Conservation (phyloP, 2,888 invertebrate genomes). For the Achlya flavicornis region DNA sequence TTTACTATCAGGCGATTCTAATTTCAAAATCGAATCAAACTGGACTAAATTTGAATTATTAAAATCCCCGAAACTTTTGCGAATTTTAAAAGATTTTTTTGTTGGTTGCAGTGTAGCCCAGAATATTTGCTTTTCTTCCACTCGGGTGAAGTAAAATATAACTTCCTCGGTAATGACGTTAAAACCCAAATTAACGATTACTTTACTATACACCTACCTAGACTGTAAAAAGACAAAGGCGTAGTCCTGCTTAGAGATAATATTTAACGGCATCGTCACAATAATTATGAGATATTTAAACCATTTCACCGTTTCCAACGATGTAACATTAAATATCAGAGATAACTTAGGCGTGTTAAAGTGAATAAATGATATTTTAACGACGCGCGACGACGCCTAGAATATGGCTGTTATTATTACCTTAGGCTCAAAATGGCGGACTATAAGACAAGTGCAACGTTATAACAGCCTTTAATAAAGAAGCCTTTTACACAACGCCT, state of each 20-base stretch:
- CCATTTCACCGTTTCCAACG: conserved; percentile 2
- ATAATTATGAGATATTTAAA: conserved; percentile 9
- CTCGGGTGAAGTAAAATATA: no score
- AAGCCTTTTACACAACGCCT: background rate
- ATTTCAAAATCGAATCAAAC: conserved; percentile 27
- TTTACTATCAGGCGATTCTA: conserved; percentile 20
- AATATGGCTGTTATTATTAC: conserved; percentile 7
- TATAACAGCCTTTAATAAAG: background rate
- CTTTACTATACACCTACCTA: background rate
- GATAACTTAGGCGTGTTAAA: conserved; percentile 10
- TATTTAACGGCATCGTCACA: conserved; percentile 6
- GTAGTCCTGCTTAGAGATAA: conserved; percentile 1
- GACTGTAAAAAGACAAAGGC: background rate
- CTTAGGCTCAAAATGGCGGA: conserved; percentile 3
- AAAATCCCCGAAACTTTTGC: no score
- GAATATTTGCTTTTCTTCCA: no score
- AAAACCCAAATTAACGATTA: background rate
- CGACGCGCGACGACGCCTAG: conserved; percentile 8
- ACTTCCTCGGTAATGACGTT: background rate
- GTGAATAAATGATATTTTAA: conserved; percentile 11
- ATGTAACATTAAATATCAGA: conserved; percentile 5
- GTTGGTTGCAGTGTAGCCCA: background rate
- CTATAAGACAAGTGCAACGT: background rate
- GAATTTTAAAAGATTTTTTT: background rate
- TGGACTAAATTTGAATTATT: background rate